phyloP scores from a whole-genome alignment of 2,888 invertebrate species.

The Hydroisotoma schaefferi region DNA sequence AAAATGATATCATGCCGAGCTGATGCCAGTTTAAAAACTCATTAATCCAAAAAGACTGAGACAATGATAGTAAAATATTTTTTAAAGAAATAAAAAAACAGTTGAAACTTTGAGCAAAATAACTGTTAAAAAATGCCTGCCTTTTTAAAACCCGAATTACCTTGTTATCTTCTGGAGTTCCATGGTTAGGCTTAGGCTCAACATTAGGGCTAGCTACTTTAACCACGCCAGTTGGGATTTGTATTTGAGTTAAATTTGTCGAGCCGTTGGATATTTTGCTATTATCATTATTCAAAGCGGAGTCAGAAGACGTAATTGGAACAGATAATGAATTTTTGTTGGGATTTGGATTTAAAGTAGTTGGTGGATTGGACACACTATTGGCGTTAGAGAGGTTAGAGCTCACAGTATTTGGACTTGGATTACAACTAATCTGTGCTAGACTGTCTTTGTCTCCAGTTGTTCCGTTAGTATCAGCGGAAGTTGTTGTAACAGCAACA shows the following conservation, averaged over 20 bases:
- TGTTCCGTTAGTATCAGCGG: not conserved
- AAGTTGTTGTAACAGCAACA: not conserved
- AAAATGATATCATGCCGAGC: too few relatives aligned
- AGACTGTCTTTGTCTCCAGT: not conserved
- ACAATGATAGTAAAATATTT: too few relatives aligned
- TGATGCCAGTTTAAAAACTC: too few relatives aligned
- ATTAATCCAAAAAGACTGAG: too few relatives aligned
- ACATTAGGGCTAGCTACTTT: slow-evolving; percentile 6
- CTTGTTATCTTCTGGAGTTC: slow-evolving; percentile 9
- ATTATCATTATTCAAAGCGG: not conserved
- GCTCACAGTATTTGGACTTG: not conserved
- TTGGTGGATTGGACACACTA: not conserved
- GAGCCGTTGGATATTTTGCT: too few relatives aligned
- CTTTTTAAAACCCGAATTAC: too few relatives aligned
- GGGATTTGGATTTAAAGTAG: not conserved
- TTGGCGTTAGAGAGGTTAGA: not conserved
- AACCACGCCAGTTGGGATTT: not conserved
- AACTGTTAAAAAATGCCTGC: too few relatives aligned
- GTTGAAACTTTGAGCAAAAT: too few relatives aligned
- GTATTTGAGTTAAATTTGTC: not conserved
- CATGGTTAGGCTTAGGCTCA: not conserved
- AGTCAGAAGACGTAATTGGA: not conserved
- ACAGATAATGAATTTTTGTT: too few relatives aligned
- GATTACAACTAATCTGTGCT: not conserved
- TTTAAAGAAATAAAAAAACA: too few relatives aligned